Conservation (phyloP, 2,113 vertebrate genomes). For the Amphilophus citrinellus region DNA sequence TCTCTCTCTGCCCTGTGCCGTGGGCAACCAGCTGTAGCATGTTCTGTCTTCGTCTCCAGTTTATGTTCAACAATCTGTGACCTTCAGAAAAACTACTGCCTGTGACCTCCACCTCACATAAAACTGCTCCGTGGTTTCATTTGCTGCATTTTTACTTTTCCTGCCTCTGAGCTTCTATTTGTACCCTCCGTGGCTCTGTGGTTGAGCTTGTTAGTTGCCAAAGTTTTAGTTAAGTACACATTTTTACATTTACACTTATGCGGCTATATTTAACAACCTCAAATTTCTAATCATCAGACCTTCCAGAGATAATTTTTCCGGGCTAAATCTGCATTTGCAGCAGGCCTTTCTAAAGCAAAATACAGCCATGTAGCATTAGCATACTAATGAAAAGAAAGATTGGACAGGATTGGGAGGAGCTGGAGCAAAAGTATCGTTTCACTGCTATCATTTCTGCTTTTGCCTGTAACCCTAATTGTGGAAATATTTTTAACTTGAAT, state of each 20-base stretch:
- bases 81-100: constrained; percentile 52
- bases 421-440: not conserved
- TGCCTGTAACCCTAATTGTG: not conserved
- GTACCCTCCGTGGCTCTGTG: not conserved
- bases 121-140: not conserved
- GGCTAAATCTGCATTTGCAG: not conserved
- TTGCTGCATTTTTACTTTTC: not conserved
- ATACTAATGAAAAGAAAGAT: constrained; percentile 14
- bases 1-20: constrained; percentile 18
- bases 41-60: constrained; percentile 43
- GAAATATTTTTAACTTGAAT: not conserved
- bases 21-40: constrained; percentile 60
- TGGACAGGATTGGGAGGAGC: not conserved
- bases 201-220: not conserved
- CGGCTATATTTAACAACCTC: not conserved
- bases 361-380: not conserved
- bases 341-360: not conserved
- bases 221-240: not conserved
- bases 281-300: constrained; percentile 24
- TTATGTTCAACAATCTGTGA: constrained; percentile 59
- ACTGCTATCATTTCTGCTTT: not conserved
- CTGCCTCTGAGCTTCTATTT: not conserved
- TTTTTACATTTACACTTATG: constrained; percentile 20
- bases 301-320: not conserved
- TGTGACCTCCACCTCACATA: constrained; percentile 19